Conservation (phyloP, 1,140 invertebrate genomes). For the Propsilocerus akamusi region DNA sequence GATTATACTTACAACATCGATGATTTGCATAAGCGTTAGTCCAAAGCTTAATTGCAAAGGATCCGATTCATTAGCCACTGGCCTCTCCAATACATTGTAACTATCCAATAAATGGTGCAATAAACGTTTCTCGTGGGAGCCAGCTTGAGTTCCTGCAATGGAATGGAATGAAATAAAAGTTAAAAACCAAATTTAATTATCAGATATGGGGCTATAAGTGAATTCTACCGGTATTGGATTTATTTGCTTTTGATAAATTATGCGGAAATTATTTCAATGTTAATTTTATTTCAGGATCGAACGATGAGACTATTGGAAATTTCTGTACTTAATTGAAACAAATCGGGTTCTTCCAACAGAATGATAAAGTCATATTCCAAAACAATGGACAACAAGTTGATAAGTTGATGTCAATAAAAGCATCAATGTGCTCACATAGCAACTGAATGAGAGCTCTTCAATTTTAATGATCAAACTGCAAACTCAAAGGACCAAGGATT, state of each 20-base stretch:
- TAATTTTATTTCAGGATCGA: neutral
- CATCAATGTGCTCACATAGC: no score
- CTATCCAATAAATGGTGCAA: constrained; percentile 72
- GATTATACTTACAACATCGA: constrained; percentile 76
- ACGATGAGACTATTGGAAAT: neutral
- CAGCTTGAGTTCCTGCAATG: constrained; percentile 45
- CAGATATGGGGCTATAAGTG: no score
- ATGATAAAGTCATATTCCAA: no score
- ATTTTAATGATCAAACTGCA: no score
- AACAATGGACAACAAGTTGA: no score
- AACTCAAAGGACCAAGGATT: no score
- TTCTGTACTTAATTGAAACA: neutral
- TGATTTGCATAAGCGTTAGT: constrained; percentile 92
- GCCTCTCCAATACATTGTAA: constrained; percentile 88
- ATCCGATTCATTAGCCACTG: constrained; percentile 83
- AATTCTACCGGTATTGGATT: neutral
- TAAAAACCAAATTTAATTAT: neutral
- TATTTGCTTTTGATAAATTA: neutral
- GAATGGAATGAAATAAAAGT: constrained; percentile 2
- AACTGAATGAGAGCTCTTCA: no score
- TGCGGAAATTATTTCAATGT: neutral
- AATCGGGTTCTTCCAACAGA: neutral
- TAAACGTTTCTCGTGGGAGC: constrained; percentile 72
- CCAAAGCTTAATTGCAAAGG: constrained; percentile 83
- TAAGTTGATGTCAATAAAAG: no score